A percentile compares a stretch with the other conserved stretches of the same genome.
Conservation (phyloP, 2,888 invertebrate genomes). For the Corbicula japonica region DNA sequence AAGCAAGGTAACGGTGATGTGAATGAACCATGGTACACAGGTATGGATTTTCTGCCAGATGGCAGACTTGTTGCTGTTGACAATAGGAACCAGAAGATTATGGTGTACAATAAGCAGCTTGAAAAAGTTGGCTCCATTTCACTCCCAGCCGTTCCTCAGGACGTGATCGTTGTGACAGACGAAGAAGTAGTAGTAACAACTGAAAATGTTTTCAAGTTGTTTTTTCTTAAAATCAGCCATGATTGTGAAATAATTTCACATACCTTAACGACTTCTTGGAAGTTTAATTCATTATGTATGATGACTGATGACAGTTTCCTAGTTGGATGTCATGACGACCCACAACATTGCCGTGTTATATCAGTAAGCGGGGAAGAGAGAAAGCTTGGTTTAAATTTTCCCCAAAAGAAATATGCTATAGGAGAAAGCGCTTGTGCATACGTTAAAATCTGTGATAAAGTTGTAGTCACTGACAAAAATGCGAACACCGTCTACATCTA, state of each 20-base stretch:
- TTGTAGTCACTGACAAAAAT: slow-evolving; percentile 13
- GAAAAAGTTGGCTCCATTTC: neutral
- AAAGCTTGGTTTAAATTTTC: slow-evolving; percentile 20
- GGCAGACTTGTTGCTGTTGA: slow-evolving; percentile 10
- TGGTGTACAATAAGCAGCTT: slow-evolving; percentile 1
- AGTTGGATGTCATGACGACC: slow-evolving; percentile 13
- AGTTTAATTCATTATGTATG: slow-evolving; percentile 11
- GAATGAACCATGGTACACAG: slow-evolving; percentile 19
- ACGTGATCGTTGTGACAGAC: slow-evolving; percentile 5
- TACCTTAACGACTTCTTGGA: neutral
- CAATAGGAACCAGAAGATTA: slow-evolving; percentile 18
- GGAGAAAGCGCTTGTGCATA: slow-evolving; percentile 24
- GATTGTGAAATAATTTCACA: slow-evolving; percentile 9
- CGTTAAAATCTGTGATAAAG: neutral
- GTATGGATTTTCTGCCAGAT: slow-evolving; percentile 20
- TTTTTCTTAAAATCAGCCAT: too few species aligned
- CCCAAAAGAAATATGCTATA: slow-evolving; percentile 23
- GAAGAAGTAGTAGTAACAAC: slow-evolving; percentile 10
- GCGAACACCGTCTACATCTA: slow-evolving; percentile 24
- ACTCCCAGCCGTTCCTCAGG: slow-evolving; percentile 6
- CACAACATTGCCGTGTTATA: slow-evolving; percentile 7
- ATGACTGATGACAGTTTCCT: slow-evolving; percentile 1
- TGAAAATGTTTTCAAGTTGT: slow-evolving; percentile 10
- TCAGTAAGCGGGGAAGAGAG: slow-evolving; percentile 9
- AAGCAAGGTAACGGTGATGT: neutral